phyloP scores from a whole-genome alignment of 2,888 invertebrate species.

The Heliconius ismenius region DNA sequence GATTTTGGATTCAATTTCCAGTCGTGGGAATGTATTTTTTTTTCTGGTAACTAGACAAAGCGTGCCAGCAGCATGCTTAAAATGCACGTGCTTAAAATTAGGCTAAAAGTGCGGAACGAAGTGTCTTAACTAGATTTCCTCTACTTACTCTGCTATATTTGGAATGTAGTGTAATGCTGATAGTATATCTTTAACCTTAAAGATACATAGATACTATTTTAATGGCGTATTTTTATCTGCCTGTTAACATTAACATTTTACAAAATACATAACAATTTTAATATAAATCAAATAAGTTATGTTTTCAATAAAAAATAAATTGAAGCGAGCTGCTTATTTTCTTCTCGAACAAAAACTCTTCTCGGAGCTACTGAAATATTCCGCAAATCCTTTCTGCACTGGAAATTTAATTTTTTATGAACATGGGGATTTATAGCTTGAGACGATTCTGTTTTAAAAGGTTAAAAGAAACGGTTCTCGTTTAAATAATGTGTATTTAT shows the following conservation, averaged over 20 bases:
- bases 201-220: no score
- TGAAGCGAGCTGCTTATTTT: conserved; percentile 28
- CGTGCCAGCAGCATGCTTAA: no score
- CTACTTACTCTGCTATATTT: neutral
- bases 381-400: conserved; percentile 35
- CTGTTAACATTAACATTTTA: neutral
- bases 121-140: neutral
- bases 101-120: neutral
- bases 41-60: neutral
- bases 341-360: conserved; percentile 34
- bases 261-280: conserved; percentile 4
- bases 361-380: conserved; percentile 37
- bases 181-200: no score
- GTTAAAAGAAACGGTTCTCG: conserved; percentile 30
- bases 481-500: conserved; percentile 23
- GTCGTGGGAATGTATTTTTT: neutral
- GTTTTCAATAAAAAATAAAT: conserved; percentile 23
- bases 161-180: neutral
- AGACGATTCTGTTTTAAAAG: conserved; percentile 35
- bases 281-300: conserved; percentile 7
- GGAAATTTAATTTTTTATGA: conserved; percentile 40
- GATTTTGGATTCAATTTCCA: neutral
- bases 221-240: neutral
- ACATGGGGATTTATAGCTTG: conserved; percentile 36
- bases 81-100: neutral